Conservation (phyloP, 2,888 invertebrate species). For the Spisula subtruncata region DNA sequence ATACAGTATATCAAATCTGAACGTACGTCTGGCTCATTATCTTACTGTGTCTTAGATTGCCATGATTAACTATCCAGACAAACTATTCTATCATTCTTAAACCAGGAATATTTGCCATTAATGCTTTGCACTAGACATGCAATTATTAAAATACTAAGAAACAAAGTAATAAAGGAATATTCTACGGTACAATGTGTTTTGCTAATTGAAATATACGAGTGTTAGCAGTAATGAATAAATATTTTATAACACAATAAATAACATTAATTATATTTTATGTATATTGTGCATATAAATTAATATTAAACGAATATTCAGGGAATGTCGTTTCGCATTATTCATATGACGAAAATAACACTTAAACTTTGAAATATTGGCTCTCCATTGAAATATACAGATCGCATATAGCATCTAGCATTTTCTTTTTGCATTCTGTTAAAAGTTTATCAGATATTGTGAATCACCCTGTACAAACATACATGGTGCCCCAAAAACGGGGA, state of each 20-base stretch:
- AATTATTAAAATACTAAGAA: neutral
- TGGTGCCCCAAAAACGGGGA: no score
- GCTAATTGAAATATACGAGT: neutral
- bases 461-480: no score
- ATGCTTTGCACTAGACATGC: neutral
- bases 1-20: neutral
- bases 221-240: neutral
- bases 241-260: neutral
- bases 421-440: no score
- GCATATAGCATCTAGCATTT: no score
- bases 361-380: no score
- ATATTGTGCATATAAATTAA: no score
- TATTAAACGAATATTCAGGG: no score
- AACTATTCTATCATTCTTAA: neutral
- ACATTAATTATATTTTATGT: neutral
- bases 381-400: no score
- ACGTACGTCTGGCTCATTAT: neutral
- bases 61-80: neutral
- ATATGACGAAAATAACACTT: no score
- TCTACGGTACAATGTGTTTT: neutral
- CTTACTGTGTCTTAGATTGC: neutral
- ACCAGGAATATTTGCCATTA: neutral
- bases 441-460: no score
- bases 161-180: neutral
- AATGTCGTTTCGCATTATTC: no score